These are phyloP conservation scores for Andricus quercusramuli DNA, from an alignment of 2,888 invertebrate genomes.

Conservation along the genomic window DNA sequence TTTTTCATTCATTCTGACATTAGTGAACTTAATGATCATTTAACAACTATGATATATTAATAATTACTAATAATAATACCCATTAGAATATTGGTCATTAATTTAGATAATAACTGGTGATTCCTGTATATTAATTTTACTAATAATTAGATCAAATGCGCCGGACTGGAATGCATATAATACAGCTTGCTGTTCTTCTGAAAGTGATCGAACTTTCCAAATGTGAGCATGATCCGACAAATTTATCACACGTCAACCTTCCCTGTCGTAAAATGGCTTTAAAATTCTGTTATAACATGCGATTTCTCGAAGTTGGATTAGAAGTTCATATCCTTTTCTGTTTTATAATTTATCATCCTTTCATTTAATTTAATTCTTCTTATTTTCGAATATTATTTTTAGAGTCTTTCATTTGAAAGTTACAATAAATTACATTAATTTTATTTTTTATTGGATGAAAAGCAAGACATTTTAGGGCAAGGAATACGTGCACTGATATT, in stretches of 20 bases:
- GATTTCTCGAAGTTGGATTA: too few relatives aligned
- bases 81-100: neutral
- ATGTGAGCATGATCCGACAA: conserved; percentile 59
- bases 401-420: neutral
- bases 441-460: neutral
- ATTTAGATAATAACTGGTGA: neutral
- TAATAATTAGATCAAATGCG: conserved; percentile 63
- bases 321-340: too few relatives aligned
- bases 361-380: neutral
- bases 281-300: neutral
- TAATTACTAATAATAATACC: neutral
- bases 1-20: neutral
- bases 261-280: conserved; percentile 21
- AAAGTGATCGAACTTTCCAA: conserved; percentile 62
- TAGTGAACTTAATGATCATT: neutral
- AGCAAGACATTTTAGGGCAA: neutral
- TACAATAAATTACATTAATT: neutral
- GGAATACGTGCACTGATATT: conserved; percentile 12
- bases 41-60: neutral
- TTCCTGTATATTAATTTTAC: conserved; percentile 45
- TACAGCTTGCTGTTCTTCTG: conserved; percentile 64
- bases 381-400: neutral
- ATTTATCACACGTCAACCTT: neutral
- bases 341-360: too few relatives aligned
- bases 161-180: conserved; percentile 65